Evolutionary conservation across 2,113 vertebrate species (phyloP), one percentile per base, ranked within the genome.

Genomic region (Calidris pugnax): DNA sequence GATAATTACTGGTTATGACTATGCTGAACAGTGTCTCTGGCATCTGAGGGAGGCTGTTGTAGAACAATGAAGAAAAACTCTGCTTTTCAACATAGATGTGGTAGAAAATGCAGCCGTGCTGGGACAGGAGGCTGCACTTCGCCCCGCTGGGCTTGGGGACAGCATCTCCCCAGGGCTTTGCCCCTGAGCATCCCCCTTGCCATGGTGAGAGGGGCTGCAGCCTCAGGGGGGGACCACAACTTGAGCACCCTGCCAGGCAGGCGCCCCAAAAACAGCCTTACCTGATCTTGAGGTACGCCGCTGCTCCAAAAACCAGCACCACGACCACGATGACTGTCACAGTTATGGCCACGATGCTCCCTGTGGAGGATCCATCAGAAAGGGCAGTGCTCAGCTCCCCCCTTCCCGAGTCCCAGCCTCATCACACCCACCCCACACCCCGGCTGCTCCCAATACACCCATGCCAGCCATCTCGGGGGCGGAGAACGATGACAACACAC

Each of bases 251-350:
- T 0, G 1, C 16, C 11, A 10, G 12, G 9, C 28, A 20, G 21
- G 27, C 5, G 2, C 45, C 21, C 21, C 50, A 26, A 0, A 77
- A 16, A 0, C 13, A 41, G 8, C 79, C 96, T 98, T 87, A 98
- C 98, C 98, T 98, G 95, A 98, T 98, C 94, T 98, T 98, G 91
- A 98, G 96, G 87, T 98, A 98, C 0, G 98, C 98, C 0, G 98
- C 98, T 3, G 81, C 90, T 60, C 98, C 98, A 2, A 98, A 98
- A 66, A 98, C 98, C 96, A 98, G 13, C 95, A 98, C 39, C 37
- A 98, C 97, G 68, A 98, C 93, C 4, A 97, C 83, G 7, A 98
- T 98, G 89, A 98, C 98, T 0, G 97, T 96, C 89, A 98, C 87
- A 0, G 98, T 98, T 18, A 98, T 98, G 92, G 98, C 98, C 47